phyloP scores from a whole-genome alignment of 2,888 invertebrate species.

The Eupithecia subumbrata region DNA sequence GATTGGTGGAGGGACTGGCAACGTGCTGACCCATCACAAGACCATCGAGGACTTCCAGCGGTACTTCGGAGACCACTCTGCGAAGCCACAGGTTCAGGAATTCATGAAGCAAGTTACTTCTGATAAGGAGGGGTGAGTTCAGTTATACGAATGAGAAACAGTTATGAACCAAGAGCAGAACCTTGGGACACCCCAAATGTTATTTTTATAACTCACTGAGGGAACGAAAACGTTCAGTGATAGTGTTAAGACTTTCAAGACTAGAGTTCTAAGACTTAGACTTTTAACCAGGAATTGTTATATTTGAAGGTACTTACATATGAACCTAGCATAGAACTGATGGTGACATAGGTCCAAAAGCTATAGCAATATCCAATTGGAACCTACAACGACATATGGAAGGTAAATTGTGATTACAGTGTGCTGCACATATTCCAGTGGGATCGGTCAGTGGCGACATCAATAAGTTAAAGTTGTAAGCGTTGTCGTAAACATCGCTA shows the following conservation, averaged over 20 bases:
- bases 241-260: too few relatives aligned
- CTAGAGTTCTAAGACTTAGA: neutral
- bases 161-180: neutral
- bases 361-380: neutral
- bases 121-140: slow-evolving; percentile 94
- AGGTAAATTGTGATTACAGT: slow-evolving; percentile 60
- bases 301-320: neutral
- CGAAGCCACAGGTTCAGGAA: slow-evolving; percentile 91
- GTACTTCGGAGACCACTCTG: slow-evolving; percentile 90
- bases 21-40: slow-evolving; percentile 93
- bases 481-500: slow-evolving; percentile 63
- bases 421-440: slow-evolving; percentile 73
- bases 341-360: neutral
- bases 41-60: slow-evolving; percentile 94
- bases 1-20: slow-evolving; percentile 94
- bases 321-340: neutral
- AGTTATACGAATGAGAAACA: slow-evolving; percentile 3
- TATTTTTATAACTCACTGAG: neutral
- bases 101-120: slow-evolving; percentile 96
- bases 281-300: neutral
- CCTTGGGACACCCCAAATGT: slow-evolving; percentile 3
- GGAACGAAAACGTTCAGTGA: neutral
- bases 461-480: slow-evolving; percentile 69
- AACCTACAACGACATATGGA: too few relatives aligned
- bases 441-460: slow-evolving; percentile 76